Evolutionary conservation across 1,140 invertebrate species (phyloP).

Genomic region (Calliphora vicina): DNA sequence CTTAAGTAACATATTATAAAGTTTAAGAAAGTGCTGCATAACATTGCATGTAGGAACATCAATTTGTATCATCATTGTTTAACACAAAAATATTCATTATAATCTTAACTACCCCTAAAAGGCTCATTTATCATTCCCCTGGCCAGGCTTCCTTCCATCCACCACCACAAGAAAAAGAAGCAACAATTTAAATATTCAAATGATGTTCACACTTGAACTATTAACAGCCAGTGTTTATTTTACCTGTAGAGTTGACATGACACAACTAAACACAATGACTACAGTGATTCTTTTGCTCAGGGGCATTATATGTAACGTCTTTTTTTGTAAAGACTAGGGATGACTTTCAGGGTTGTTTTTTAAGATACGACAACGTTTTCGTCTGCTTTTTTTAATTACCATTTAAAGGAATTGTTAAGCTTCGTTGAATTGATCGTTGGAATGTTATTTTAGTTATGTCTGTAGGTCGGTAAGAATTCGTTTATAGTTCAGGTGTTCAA

Average conservation of each 20-base stretch:
- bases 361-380: background rate
- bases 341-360: background rate
- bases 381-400: background rate
- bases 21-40: too few species aligned
- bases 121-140: too few species aligned
- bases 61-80: too few species aligned
- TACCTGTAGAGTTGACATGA: background rate
- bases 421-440: background rate
- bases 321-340: background rate
- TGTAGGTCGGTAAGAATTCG: background rate
- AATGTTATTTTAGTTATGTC: background rate
- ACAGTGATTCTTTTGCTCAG: background rate
- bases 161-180: background rate
- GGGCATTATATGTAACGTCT: background rate
- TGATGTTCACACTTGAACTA: conserved; percentile 5
- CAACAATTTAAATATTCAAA: conserved; percentile 15
- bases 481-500: background rate
- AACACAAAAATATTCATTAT: too few species aligned
- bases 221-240: background rate
- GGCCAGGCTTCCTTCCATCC: background rate
- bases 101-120: too few species aligned
- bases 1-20: too few species aligned
- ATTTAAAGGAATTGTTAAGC: conserved; percentile 14
- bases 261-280: background rate
- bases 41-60: too few species aligned